Percentiles rank a stretch among this genome's conserved stretches.
These are phyloP conservation scores for Sarcophaga bullata DNA, from an alignment of 1,140 invertebrate species.

Conservation along the genomic window DNA sequence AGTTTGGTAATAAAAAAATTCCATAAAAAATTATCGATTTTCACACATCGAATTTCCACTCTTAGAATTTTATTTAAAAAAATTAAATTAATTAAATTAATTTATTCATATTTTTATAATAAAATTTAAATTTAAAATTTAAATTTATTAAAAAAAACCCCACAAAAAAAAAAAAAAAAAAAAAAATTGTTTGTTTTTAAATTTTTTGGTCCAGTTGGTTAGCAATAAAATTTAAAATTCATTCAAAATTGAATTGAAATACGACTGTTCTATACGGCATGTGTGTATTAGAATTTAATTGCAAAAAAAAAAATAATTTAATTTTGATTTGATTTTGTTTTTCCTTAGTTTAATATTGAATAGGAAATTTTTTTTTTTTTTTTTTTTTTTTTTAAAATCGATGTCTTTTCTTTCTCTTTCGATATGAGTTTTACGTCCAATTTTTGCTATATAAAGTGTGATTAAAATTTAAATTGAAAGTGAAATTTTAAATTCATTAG, in stretches of 20 bases:
- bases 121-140: not conserved
- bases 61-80: too few relatives aligned
- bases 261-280: not conserved
- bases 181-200: too few relatives aligned
- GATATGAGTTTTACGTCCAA: slow-evolving; percentile 1
- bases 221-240: too few relatives aligned
- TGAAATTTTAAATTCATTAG: not conserved
- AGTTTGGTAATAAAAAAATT: too few relatives aligned
- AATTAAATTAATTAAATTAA: not conserved
- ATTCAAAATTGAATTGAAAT: too few relatives aligned
- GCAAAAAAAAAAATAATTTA: not conserved
- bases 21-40: too few relatives aligned
- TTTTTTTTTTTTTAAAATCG: not conserved
- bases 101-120: not conserved
- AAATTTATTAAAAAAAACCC: too few relatives aligned
- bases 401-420: not conserved
- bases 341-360: not conserved
- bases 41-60: too few relatives aligned
- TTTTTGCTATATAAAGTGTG: not conserved
- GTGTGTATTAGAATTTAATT: not conserved
- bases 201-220: too few relatives aligned
- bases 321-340: not conserved
- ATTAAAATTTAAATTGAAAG: not conserved
- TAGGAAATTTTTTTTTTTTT: not conserved
- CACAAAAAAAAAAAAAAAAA: too few relatives aligned